Evolutionary conservation across 2,888 invertebrate species (phyloP).

Genomic region (Podabrus alpinus): DNA sequence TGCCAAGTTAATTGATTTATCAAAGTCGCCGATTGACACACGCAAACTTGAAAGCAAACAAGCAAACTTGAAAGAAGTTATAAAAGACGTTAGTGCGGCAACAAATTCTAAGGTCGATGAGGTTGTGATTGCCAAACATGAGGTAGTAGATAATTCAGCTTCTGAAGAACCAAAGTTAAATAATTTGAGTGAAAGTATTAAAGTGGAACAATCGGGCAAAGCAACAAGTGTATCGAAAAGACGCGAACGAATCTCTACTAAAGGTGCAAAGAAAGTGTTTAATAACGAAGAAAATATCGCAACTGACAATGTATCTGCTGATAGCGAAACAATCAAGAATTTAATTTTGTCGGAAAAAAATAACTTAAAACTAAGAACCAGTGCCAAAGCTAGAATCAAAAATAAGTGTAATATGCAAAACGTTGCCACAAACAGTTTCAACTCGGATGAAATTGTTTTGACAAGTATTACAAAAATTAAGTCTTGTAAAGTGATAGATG

Average conservation of each 20-base stretch:
- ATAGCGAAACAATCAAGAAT: not conserved
- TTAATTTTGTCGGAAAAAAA: not conserved
- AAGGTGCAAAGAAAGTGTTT: not conserved
- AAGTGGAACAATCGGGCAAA: not conserved
- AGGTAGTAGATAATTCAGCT: not conserved
- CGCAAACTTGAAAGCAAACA: not conserved
- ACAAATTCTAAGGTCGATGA: not conserved
- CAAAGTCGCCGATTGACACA: not conserved
- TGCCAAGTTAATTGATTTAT: not conserved
- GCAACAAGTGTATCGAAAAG: not conserved
- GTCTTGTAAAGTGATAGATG: conserved; percentile 28
- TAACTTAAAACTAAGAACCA: conserved; percentile 33
- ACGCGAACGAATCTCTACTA: not conserved
- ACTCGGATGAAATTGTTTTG: conserved; percentile 23
- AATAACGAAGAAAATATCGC: not conserved
- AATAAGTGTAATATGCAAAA: conserved; percentile 43
- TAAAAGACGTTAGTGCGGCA: not conserved
- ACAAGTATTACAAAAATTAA: conserved; percentile 35
- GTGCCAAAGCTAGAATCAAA: conserved; percentile 35
- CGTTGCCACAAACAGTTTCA: conserved; percentile 24
- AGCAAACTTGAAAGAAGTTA: not conserved
- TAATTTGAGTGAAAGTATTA: not conserved
- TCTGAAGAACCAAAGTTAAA: not conserved
- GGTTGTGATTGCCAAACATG: not conserved
- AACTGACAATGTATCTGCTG: not conserved